Evolutionary conservation across 1,140 invertebrate genomes (phyloP), one percentile per base, ranked within the genome.

Genomic region (Zelostemma sp.): DNA sequence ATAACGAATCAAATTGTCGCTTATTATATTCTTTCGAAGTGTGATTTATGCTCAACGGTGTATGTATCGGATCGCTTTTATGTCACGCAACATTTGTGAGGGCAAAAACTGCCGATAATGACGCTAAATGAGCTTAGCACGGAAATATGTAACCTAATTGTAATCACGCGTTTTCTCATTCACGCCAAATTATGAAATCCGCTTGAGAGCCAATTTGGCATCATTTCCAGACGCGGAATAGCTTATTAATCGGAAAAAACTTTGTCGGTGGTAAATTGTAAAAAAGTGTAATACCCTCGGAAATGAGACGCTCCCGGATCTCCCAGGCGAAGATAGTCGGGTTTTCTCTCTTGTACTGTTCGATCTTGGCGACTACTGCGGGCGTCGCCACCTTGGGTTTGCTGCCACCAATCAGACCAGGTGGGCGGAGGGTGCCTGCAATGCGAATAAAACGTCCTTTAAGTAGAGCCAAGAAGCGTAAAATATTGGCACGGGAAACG

Each of bases 321-420:
- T 97, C 95, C 95, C 95, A 97, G 16, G 97, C 97, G 87, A 97
- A 97, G 84, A 99, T 97, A 54, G 96, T 97, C n/a, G 95, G 95
- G 85, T 97, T 97, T 85, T 97, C 95, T 63, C 95, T 86, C 88
- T 97, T 97, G 88, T 97, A 97, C 83, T 96, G 94, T 85, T 97
- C 95, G 79, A 97, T 97, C 88, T 97, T 97, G 61, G 93, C 93
- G 28, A 97, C 95, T 38, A 97, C 95, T 2, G 95, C 94, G 8
- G 96, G 95, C 17, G 97, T 99, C 60, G 97, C 97, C 53, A 99
- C 98, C 87, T 99, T 96, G 12, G 97, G 97, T 86, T 99, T 99
- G 84, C 96, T 98, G 48, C 98, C 98, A 54, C 97, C 98, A 77
- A 99, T 99, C 74, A 98, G 90, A 47, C 97, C 95, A 28, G 97